Percentiles rank a stretch among this genome's conserved stretches.
Conservation (phyloP, 2,113 vertebrate species). For the Salvelinus alpinus region DNA sequence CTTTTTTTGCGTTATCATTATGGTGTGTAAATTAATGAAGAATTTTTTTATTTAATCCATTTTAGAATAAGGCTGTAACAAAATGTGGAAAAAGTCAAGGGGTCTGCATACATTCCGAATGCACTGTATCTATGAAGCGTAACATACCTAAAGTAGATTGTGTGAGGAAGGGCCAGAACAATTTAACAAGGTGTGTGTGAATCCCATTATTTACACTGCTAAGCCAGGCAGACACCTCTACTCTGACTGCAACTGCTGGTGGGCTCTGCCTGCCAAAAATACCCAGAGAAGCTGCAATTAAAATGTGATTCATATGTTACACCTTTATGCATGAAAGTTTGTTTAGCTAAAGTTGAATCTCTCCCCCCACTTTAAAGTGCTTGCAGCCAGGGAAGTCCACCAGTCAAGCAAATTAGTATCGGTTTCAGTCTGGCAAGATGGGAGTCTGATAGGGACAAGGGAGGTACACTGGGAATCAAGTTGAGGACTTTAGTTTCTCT, state of each 20-base stretch:
- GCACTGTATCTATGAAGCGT: too few species aligned
- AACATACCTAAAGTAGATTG: too few species aligned
- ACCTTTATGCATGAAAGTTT: slow-evolving; percentile 18
- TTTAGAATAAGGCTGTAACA: too few species aligned
- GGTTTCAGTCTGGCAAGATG: not conserved
- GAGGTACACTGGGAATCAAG: too few species aligned
- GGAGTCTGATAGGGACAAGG: too few species aligned
- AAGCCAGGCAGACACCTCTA: not conserved
- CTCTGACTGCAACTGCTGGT: not conserved
- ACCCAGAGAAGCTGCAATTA: slow-evolving; percentile 8
- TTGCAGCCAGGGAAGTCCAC: slow-evolving; percentile 22
- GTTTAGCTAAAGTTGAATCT: slow-evolving; percentile 21
- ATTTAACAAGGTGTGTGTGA: not conserved
- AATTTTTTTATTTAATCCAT: too few species aligned
- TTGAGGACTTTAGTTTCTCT: slow-evolving; percentile 6
- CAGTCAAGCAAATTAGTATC: slow-evolving; percentile 13
- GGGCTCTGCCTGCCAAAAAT: not conserved
- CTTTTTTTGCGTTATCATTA: too few species aligned
- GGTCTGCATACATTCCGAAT: too few species aligned
- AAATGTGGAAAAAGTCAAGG: too few species aligned
- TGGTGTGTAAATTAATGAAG: too few species aligned
- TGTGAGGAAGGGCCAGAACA: too few species aligned
- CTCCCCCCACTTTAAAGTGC: slow-evolving; percentile 14
- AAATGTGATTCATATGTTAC: slow-evolving; percentile 8
- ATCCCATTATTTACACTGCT: not conserved